Conservation (phyloP, 2,888 invertebrate species). For the Perdita meconis region DNA sequence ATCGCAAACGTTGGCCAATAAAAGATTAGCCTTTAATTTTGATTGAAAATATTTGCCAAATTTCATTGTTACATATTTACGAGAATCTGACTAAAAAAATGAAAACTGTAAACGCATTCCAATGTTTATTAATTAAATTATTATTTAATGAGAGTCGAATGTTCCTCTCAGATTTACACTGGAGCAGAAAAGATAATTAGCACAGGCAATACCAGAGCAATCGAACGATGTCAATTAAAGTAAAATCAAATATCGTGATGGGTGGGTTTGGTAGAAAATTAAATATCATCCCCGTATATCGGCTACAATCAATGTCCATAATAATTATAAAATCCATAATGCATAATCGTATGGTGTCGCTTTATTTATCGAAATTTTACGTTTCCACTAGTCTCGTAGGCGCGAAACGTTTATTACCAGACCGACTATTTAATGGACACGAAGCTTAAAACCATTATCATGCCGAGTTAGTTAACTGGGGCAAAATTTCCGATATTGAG, state of each 20-base stretch:
- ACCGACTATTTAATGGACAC: slow-evolving; percentile 30
- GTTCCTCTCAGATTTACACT: not conserved
- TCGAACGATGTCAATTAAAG: not conserved
- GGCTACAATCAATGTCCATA: not conserved
- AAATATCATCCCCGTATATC: not conserved
- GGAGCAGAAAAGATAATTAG: not conserved
- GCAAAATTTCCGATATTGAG: slow-evolving; percentile 54
- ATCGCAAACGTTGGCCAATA: not conserved
- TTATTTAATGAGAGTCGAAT: not conserved
- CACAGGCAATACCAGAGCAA: not conserved
- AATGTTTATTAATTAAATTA: not conserved
- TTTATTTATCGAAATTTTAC: slow-evolving; percentile 8
- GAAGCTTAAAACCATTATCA: slow-evolving; percentile 33
- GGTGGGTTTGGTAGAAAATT: not conserved
- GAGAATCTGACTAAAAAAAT: not conserved
- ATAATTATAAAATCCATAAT: not conserved
- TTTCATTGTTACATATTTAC: not conserved
- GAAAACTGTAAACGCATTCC: not conserved
- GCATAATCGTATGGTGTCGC: not conserved
- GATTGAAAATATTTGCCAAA: not conserved
- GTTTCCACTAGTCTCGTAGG: not conserved
- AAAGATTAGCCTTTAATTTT: not conserved
- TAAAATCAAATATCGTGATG: not conserved
- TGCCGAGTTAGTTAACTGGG: slow-evolving; percentile 42
- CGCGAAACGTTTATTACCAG: slow-evolving; percentile 7